phyloP scores from a whole-genome alignment of 2,888 invertebrate genomes.

The Drosophila koepferae region DNA sequence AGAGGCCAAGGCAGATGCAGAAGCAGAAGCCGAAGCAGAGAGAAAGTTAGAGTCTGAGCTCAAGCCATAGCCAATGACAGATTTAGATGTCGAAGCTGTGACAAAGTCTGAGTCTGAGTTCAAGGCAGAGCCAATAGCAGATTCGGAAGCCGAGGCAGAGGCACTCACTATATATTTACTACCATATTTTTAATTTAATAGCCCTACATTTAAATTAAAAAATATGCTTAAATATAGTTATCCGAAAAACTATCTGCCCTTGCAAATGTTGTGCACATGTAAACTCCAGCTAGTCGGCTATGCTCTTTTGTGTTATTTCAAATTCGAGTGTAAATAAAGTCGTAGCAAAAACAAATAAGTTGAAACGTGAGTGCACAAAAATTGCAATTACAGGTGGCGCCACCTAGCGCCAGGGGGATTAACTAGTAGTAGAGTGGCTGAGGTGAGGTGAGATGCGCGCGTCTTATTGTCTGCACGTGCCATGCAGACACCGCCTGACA shows the following conservation, averaged over 20 bases:
- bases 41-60: too few relatives aligned
- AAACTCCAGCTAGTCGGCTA: neutral
- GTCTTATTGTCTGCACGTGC: slow-evolving; percentile 32
- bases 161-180: too few relatives aligned
- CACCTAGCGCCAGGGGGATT: neutral
- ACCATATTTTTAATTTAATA: too few relatives aligned
- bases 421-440: neutral
- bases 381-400: slow-evolving; percentile 58
- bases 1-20: too few relatives aligned
- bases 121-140: too few relatives aligned
- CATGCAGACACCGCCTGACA: neutral
- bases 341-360: slow-evolving; percentile 31
- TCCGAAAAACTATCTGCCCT: neutral
- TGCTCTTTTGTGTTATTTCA: slow-evolving; percentile 52
- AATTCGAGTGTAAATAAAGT: slow-evolving; percentile 71
- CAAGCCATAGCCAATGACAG: too few relatives aligned
- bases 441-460: neutral
- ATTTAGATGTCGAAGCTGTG: too few relatives aligned
- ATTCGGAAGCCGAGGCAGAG: too few relatives aligned
- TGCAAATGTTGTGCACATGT: slow-evolving; percentile 8
- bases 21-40: too few relatives aligned
- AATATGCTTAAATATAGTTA: neutral
- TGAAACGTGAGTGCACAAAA: slow-evolving; percentile 58
- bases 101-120: too few relatives aligned
- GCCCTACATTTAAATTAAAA: too few relatives aligned